phyloP scores from a whole-genome alignment of 2,888 invertebrate genomes.

The Platypus cylindrus region DNA sequence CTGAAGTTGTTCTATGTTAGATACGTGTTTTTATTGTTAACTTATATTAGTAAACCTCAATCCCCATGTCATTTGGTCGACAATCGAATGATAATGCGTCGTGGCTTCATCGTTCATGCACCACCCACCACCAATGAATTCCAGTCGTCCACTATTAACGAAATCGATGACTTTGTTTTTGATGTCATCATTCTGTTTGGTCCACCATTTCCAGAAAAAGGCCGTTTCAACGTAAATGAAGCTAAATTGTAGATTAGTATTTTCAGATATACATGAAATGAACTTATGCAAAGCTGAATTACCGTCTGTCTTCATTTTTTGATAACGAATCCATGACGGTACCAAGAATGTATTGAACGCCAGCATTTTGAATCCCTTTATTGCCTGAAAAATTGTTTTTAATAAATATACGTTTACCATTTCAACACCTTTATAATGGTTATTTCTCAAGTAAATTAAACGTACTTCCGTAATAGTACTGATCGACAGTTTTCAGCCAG shows the following conservation, averaged over 20 bases:
- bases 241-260: no score
- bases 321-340: constrained; percentile 49
- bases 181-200: constrained; percentile 44
- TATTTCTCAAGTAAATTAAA: constrained; percentile 27
- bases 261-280: no score
- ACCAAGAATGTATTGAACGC: constrained; percentile 64
- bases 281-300: no score
- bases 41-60: constrained; percentile 7
- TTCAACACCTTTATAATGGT: constrained; percentile 1
- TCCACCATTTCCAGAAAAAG: constrained; percentile 74
- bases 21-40: neutral
- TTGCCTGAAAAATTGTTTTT: constrained; percentile 28
- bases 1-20: constrained; percentile 27
- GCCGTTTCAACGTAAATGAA: constrained; percentile 74
- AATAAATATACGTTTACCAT: constrained; percentile 1
- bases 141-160: constrained; percentile 46
- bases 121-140: constrained; percentile 51
- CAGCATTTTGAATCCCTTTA: constrained; percentile 33
- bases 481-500: constrained; percentile 75
- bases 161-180: constrained; percentile 43
- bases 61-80: constrained; percentile 61
- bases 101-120: constrained; percentile 52
- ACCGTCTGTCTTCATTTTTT: constrained; percentile 44
- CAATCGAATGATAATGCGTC: constrained; percentile 52
- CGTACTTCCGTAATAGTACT: constrained; percentile 60